These are phyloP conservation scores for Drosophila mercatorum DNA, from an alignment of 2,888 invertebrate species.

Conservation along the genomic window DNA sequence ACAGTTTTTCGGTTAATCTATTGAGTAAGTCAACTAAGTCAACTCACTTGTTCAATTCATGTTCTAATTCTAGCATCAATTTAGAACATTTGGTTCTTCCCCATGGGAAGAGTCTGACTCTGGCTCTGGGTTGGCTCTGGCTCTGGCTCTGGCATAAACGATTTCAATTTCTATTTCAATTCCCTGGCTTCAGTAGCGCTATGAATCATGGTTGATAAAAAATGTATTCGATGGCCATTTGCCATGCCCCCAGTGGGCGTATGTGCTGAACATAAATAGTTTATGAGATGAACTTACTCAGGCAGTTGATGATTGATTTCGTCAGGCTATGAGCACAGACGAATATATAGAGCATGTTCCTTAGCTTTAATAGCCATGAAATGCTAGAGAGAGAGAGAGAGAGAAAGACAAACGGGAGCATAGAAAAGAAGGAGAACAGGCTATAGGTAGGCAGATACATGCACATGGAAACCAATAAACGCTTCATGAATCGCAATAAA, in stretches of 20 bases:
- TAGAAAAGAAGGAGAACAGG: too few species aligned
- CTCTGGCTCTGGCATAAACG: not conserved
- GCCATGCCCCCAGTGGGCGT: not conserved
- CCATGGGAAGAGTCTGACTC: not conserved
- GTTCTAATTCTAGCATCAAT: not conserved
- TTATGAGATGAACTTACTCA: not conserved
- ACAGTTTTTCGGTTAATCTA: not conserved
- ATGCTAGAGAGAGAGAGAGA: not conserved
- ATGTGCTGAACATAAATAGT: not conserved
- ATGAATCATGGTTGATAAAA: not conserved
- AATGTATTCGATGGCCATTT: not conserved
- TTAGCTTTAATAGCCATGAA: not conserved
- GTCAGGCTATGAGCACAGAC: not conserved
- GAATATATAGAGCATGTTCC: too few species aligned
- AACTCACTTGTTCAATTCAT: not conserved
- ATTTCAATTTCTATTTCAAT: not conserved
- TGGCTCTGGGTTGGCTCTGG: too few species aligned
- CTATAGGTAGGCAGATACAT: too few species aligned
- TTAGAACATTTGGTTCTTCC: not conserved
- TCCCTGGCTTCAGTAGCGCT: not conserved
- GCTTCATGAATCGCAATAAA: not conserved
- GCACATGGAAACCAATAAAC: not conserved
- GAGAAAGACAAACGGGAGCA: too few species aligned
- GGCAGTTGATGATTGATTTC: conserved; percentile 3
- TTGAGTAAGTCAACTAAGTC: not conserved